A percentile compares a stretch with the other conserved stretches of the same genome.
Conservation (phyloP, 2,797 vertebrate species). For the Neosilurus hyrtlii region DNA sequence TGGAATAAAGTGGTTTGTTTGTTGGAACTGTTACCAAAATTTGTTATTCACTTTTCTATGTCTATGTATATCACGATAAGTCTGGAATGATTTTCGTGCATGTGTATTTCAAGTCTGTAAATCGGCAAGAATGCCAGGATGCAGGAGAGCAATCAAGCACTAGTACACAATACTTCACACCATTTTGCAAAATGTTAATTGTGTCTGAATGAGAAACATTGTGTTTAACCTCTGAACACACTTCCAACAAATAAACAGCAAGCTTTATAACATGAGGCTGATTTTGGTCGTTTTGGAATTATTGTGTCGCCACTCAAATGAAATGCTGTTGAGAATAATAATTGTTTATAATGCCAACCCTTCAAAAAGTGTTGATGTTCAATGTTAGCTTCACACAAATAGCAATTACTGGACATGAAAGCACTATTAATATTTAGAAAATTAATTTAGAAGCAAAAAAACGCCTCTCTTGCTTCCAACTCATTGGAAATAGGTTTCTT, state of each 20-base stretch:
- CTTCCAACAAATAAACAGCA: constrained; percentile 1
- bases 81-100: background rate
- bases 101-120: background rate
- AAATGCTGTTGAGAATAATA: constrained; percentile 13
- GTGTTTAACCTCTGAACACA: background rate
- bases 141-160: constrained; percentile 9
- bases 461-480: constrained; percentile 62
- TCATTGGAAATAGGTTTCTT: constrained; percentile 68
- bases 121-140: constrained; percentile 7
- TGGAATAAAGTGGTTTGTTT: background rate
- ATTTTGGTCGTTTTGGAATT: constrained; percentile 12
- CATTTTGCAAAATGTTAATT: background rate
- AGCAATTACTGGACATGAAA: constrained; percentile 21
- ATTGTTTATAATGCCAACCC: constrained; percentile 19
- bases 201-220: background rate
- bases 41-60: background rate
- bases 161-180: background rate
- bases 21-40: background rate
- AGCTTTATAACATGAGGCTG: background rate
- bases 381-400: background rate
- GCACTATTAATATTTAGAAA: constrained; percentile 44
- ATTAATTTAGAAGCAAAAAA: constrained; percentile 71
- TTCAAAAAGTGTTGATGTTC: constrained; percentile 24
- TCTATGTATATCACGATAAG: background rate
- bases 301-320: background rate